Conservation (phyloP, 2,797 vertebrate species). For the Onychomys leucogaster region DNA sequence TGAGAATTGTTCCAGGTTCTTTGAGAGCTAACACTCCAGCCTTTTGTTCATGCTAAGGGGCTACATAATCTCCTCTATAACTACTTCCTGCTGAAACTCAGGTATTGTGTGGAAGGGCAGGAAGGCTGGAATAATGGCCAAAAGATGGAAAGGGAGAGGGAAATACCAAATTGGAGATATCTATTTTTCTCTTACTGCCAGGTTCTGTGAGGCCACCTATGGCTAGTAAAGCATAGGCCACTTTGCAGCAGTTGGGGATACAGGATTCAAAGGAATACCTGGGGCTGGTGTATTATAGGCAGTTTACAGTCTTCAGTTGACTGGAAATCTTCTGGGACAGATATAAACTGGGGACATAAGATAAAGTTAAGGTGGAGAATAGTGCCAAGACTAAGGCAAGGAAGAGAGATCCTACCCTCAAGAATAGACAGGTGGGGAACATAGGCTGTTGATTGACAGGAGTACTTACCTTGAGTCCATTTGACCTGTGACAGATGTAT, state of each 20-base stretch:
- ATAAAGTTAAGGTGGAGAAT: too few species aligned
- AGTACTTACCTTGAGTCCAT: background rate
- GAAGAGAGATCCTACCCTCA: background rate
- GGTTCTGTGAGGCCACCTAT: background rate
- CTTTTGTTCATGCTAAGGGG: background rate
- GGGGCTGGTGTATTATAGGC: background rate
- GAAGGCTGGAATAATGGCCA: background rate
- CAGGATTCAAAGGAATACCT: background rate
- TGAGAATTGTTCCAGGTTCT: background rate
- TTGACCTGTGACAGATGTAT: background rate
- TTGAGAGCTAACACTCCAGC: background rate
- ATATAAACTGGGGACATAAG: background rate
- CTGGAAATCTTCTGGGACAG: too few species aligned
- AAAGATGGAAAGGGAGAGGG: background rate
- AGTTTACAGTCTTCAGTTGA: background rate
- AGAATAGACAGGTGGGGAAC: background rate
- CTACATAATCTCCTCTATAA: background rate
- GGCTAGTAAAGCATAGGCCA: background rate
- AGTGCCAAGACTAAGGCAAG: background rate
- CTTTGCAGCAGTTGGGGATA: background rate
- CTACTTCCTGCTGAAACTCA: background rate
- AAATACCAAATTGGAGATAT: too few species aligned
- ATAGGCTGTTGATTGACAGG: background rate
- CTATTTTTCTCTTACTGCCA: background rate
- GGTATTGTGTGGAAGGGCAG: background rate